These are phyloP conservation scores for Zaprionus tsacasi DNA, from an alignment of 1,140 invertebrate genomes.

Conservation along the genomic window DNA sequence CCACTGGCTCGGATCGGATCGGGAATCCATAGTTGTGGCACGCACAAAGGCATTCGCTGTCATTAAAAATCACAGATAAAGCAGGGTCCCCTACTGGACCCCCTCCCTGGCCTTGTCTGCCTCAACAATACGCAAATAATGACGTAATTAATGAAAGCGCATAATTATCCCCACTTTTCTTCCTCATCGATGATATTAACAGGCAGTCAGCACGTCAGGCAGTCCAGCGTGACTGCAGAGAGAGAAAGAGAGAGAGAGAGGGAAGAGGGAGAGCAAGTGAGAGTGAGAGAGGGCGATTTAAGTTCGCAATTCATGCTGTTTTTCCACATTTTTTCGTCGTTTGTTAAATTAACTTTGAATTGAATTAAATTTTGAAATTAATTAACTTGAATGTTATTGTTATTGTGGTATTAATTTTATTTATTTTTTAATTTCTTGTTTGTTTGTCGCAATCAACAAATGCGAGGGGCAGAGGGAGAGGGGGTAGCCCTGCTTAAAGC, in stretches of 20 bases:
- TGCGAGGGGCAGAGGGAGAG: neutral
- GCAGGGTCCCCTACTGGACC: neutral
- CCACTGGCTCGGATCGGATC: slow-evolving; percentile 17
- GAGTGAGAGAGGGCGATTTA: slow-evolving; percentile 14
- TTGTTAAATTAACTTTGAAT: slow-evolving; percentile 62
- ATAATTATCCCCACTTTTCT: slow-evolving; percentile 48
- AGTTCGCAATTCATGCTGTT: neutral
- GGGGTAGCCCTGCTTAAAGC: slow-evolving; percentile 2
- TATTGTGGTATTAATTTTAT: slow-evolving; percentile 29
- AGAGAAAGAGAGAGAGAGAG: neutral
- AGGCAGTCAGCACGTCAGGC: slow-evolving; percentile 54
- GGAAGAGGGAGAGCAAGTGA: neutral
- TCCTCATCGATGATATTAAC: slow-evolving; percentile 63
- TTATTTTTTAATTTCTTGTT: slow-evolving; percentile 19
- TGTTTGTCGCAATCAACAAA: slow-evolving; percentile 24
- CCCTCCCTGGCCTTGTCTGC: neutral
- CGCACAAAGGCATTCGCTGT: slow-evolving; percentile 28
- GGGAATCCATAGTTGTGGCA: slow-evolving; percentile 10
- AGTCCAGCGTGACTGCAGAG: slow-evolving; percentile 11
- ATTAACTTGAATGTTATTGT: slow-evolving; percentile 56
- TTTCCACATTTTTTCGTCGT: slow-evolving; percentile 32
- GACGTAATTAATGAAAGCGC: slow-evolving; percentile 71
- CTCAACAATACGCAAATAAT: slow-evolving; percentile 72
- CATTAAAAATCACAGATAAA: slow-evolving; percentile 52
- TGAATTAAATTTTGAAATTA: slow-evolving; percentile 62